Percentiles rank a stretch among this genome's conserved stretches.
Evolutionary conservation across 2,888 invertebrate genomes (phyloP).

Genomic region (Lycaena phlaeas): DNA sequence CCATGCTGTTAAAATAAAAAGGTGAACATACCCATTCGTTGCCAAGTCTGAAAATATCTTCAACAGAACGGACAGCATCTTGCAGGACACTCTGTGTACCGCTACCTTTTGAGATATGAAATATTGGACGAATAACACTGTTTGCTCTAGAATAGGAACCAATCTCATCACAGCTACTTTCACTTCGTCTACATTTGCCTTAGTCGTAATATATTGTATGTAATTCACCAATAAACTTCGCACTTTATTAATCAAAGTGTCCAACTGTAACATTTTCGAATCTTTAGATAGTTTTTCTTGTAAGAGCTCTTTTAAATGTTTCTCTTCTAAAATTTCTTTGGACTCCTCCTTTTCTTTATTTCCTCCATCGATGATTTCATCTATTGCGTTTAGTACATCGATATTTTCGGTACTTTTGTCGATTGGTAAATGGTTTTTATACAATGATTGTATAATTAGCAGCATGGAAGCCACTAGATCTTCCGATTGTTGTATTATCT

Average conservation of each 20-base stretch:
- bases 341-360: constrained; percentile 45
- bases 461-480: constrained; percentile 49
- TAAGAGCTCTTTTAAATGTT: constrained; percentile 78
- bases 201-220: constrained; percentile 47
- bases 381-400: constrained; percentile 47
- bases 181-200: constrained; percentile 28
- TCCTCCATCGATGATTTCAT: constrained; percentile 47
- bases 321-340: constrained; percentile 70
- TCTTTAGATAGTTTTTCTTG: constrained; percentile 76
- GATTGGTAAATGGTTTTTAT: constrained; percentile 51
- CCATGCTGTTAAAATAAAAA: too few species aligned
- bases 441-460: constrained; percentile 44
- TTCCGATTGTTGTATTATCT: constrained; percentile 39
- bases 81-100: constrained; percentile 84
- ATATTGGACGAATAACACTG: constrained; percentile 81
- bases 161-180: constrained; percentile 54
- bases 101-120: constrained; percentile 85
- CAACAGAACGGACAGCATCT: constrained; percentile 86
- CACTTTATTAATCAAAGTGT: constrained; percentile 50
- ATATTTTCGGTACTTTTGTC: constrained; percentile 30
- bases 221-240: constrained; percentile 48
- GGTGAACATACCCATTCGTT: constrained; percentile 73
- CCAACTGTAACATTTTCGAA: constrained; percentile 72
- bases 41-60: constrained; percentile 89
- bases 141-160: constrained; percentile 84